Conservation (phyloP, 1,140 invertebrate genomes). For the Ceratina australensis region DNA sequence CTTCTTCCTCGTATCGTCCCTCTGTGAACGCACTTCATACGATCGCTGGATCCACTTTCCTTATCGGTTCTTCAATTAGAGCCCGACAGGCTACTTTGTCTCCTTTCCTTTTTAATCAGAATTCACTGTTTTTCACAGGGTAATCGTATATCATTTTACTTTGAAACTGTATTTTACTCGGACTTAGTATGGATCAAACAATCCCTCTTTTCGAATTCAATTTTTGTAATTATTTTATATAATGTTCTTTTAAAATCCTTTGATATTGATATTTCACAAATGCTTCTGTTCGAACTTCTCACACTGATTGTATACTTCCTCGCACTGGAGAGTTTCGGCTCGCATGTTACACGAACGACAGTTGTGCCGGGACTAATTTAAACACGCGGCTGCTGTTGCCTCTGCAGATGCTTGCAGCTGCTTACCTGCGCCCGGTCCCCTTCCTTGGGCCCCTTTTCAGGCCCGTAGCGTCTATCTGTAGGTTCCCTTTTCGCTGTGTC, state of each 20-base stretch:
- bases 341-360: conserved; percentile 75
- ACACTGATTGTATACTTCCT: not conserved
- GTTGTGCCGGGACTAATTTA: conserved; percentile 79
- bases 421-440: conserved; percentile 71
- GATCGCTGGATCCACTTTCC: conserved; percentile 16
- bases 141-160: not conserved
- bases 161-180: no score
- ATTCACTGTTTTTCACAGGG: not conserved
- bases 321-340: conserved; percentile 21
- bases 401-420: conserved; percentile 71
- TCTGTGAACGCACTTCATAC: conserved; percentile 46
- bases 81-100: not conserved
- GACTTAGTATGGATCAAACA: no score
- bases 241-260: not conserved
- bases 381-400: conserved; percentile 76
- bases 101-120: not conserved
- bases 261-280: not conserved
- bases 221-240: not conserved
- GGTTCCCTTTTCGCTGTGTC: not conserved
- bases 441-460: conserved; percentile 45
- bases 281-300: not conserved
- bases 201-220: not conserved
- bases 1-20: conserved; percentile 21
- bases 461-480: conserved; percentile 13
- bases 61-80: not conserved